Evolutionary conservation across 2,113 vertebrate species (phyloP).

Genomic region (Callospermophilus lateralis): DNA sequence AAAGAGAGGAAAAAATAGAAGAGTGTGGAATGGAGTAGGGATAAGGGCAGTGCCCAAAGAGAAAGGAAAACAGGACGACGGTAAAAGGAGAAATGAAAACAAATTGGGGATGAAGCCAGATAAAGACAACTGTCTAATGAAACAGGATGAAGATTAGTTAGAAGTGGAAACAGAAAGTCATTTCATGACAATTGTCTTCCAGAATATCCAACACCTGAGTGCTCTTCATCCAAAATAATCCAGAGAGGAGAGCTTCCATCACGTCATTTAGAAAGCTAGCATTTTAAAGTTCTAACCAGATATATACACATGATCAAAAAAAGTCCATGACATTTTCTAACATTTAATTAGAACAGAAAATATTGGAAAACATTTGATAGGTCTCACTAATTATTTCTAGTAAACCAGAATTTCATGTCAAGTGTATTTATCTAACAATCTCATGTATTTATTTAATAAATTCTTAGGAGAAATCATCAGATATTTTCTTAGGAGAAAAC

Average conservation of each 20-base stretch:
- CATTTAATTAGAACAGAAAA: constrained; percentile 40
- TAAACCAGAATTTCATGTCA: constrained; percentile 11
- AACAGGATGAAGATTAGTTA: neutral
- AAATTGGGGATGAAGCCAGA: neutral
- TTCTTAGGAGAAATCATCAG: neutral
- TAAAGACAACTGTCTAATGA: neutral
- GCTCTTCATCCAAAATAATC: neutral
- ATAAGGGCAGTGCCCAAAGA: neutral
- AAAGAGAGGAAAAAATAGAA: neutral
- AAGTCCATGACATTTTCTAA: neutral
- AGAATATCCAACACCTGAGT: neutral
- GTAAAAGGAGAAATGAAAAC: neutral
- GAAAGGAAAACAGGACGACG: neutral
- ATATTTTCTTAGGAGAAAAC: constrained; percentile 3
- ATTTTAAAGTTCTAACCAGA: constrained; percentile 1
- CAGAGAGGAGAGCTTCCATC: neutral
- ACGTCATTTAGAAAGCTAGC: neutral
- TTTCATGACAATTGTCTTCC: neutral
- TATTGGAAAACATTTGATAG: neutral
- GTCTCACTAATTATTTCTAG: neutral
- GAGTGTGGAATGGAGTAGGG: neutral
- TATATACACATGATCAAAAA: neutral
- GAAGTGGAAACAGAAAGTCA: neutral
- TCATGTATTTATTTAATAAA: neutral
- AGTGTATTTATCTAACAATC: neutral